These are phyloP conservation scores for Mustela lutreola DNA, from an alignment of 2,113 vertebrate species.

Conservation along the genomic window DNA sequence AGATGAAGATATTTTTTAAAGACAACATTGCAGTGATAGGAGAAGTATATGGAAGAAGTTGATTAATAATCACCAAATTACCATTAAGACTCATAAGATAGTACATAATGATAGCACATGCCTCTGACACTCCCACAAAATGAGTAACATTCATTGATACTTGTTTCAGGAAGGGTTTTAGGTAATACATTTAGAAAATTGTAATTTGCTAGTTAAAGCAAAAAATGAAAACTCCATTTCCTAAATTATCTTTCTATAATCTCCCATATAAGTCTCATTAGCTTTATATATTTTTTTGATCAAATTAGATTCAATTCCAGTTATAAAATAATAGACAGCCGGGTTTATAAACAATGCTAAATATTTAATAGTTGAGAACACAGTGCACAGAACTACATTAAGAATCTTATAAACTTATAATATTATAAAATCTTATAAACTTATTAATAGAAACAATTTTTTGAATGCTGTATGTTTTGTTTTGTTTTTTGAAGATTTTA, in stretches of 20 bases:
- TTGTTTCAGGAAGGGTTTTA: background rate
- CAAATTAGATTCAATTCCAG: constrained; percentile 27
- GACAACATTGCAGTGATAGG: background rate
- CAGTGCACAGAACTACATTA: background rate
- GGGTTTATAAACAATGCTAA: background rate
- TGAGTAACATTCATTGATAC: background rate
- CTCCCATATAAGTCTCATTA: background rate
- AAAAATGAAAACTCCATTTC: background rate
- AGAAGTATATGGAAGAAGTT: background rate
- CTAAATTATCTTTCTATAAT: constrained; percentile 14
- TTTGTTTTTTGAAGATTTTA: no score
- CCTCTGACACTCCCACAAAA: background rate
- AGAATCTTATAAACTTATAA: background rate
- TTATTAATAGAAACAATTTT: background rate
- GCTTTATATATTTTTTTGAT: background rate
- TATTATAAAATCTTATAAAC: no score
- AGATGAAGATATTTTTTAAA: background rate
- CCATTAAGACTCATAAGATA: background rate
- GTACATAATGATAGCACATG: background rate
- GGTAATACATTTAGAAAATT: background rate
- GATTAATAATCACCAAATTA: background rate
- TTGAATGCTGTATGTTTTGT: background rate
- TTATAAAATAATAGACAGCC: constrained; percentile 36
- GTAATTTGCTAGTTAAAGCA: constrained; percentile 36
- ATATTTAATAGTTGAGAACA: background rate